Evolutionary conservation across 2,797 vertebrate species (phyloP), one percentile per base, ranked within the genome.

Genomic region (Mus spretus): DNA sequence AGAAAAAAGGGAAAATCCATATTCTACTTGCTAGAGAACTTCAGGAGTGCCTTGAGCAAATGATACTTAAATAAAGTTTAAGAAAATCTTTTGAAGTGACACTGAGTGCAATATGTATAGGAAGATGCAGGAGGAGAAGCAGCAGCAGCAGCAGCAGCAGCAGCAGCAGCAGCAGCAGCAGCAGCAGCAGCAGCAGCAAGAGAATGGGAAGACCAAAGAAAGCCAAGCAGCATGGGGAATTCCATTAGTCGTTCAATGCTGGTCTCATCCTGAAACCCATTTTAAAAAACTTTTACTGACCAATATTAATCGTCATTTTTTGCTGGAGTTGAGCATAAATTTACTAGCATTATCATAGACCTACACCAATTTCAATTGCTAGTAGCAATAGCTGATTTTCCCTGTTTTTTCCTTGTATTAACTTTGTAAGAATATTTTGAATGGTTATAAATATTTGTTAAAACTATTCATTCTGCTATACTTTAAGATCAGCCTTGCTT

Each of bases 31-130:
- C 34, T 90, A 79, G 59, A 50, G 15, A 26, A 97, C 79, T 90
- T 92, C 20, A 67, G 12, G 28, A 90, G 7, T 89, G 31, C 53
- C 74, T 89, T 91, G n/a, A 96, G 34, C 44, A 83, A 95, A 83
- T 94, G 17, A 2, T 92, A 96, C 93, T 96, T 83, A 93, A 97
- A 93, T 97, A n/a, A 90, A 88, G 87, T 40, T 84, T 31, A 96
- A 95, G 14, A 57, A 83, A 65, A 93, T 96, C 17, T 72, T 96
- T 95, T 34, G 83, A 80, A 75, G 78, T 80, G 20, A 37, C 89
- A 50, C 28, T 34, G 40, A 67, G 40, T 14, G 12, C 28, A 59
- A 11, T 2, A 3, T 80, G 3, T 65, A 53, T 14, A 22, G 28
- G 15, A 91, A 86, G 70, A 87, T 65, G 8, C 15, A 63, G 31